Evolutionary conservation across 2,113 vertebrate genomes (phyloP).

Genomic region (Choloepus hoffmanni): DNA sequence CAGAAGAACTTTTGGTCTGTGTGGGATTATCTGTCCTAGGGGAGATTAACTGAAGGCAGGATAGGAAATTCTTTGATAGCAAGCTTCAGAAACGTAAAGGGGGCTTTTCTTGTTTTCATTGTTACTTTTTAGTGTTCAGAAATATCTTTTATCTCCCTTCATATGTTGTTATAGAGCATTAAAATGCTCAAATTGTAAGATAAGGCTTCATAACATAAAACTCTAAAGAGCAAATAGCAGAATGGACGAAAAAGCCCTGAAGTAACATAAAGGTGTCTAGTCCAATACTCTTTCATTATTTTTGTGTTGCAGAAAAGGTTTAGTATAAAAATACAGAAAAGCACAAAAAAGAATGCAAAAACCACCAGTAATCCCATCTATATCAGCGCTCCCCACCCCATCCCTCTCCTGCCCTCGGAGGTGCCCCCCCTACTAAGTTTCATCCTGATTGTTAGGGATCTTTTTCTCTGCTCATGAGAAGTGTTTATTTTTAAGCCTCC

Average conservation of each 20-base stretch:
- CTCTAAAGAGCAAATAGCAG: background rate
- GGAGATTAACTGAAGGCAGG: background rate
- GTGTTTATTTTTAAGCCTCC: background rate
- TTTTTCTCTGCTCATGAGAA: background rate
- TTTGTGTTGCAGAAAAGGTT: conserved; percentile 39
- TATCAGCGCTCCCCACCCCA: fast-evolving
- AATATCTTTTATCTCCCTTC: background rate
- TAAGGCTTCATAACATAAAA: background rate
- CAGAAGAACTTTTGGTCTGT: fast-evolving
- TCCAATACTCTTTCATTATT: conserved; percentile 1
- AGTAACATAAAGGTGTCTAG: background rate
- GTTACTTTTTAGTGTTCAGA: background rate
- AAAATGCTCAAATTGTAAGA: fast-evolving
- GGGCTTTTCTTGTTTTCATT: background rate
- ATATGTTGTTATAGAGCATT: background rate
- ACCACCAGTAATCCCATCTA: fast-evolving
- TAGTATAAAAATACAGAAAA: conserved; percentile 46
- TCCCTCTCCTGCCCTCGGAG: background rate
- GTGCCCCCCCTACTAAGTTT: background rate
- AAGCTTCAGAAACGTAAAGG: background rate
- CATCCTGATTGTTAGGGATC: fast-evolving
- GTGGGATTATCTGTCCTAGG: background rate
- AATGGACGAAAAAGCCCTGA: conserved; percentile 28
- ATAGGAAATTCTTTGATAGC: background rate
- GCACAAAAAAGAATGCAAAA: background rate